Base-by-base conservation (phyloP, 2,797 vertebrate species). In the Discoglossus pictus region DNA sequence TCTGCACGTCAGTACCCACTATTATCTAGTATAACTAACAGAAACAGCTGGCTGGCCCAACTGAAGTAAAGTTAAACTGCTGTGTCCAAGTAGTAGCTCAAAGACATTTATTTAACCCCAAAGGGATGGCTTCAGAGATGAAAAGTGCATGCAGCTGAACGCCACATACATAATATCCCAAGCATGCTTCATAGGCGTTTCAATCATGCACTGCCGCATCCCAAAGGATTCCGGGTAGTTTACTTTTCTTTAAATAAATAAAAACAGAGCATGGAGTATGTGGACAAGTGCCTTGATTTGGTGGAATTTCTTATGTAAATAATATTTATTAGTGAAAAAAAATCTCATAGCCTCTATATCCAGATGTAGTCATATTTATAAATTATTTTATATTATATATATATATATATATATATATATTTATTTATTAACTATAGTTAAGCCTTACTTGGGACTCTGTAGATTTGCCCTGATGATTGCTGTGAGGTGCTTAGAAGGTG, bases 21-120 rank as follows among this genome's bases (percentile, higher is more conserved):
- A 38, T 76, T 76, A 79, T 81, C 84, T 69, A 68, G 75, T 66
- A 75, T 73, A 63, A 74, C 74, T 71, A 76, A 80, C 78, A 15
- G 73, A 78, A 79, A 74, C 65, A 64, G 46, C 62, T 60, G 70
- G 68, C 74, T 80, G 78, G 73, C 71, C 75, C 68, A 52, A 65
- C 58, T 23, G 62, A 71, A 74, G 12, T 34, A 40, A 64, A 76
- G 71, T 47, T 75, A 79, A 78, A 80, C 40, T 44, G 68, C 68
- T 58, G 46, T 25, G 53, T 46, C 20, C 15, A 27, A 34, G 34
- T 68, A 39, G 44, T 21, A 18, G 24, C 35, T 52, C 55, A 60
- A 50, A 46, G 43, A 40, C 58, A 68, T 61, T 68, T 61, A 54
- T 48, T 69, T 55, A 25, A 39, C 46, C 23, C 56, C 65, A 46